phyloP scores from a whole-genome alignment of 2,113 vertebrate species.

The Synchiropus splendidus region DNA sequence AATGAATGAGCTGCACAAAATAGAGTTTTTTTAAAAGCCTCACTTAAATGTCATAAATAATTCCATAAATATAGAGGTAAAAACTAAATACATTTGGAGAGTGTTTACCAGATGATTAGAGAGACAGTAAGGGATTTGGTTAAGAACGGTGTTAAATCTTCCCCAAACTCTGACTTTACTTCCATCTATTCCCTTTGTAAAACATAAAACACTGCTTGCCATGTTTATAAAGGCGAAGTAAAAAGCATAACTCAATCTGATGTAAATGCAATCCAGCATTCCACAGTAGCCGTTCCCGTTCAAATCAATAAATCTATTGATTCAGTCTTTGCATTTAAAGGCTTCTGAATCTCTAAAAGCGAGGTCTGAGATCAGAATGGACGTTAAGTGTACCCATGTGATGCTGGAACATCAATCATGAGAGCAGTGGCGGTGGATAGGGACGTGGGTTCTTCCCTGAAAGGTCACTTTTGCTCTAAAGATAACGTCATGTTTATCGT shows the following conservation, averaged over 20 bases:
- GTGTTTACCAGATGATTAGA: no score
- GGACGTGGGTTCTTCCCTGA: conserved; percentile 3
- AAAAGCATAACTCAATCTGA: neutral
- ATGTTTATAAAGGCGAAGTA: no score
- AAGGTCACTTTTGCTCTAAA: conserved; percentile 20
- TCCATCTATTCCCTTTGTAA: no score
- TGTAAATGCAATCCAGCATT: conserved; percentile 14
- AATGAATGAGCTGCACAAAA: no score
- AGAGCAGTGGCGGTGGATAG: conserved; percentile 1
- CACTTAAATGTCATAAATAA: no score
- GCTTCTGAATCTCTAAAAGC: conserved; percentile 9
- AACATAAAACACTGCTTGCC: no score
- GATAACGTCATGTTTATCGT: neutral
- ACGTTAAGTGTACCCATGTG: neutral
- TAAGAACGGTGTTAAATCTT: no score
- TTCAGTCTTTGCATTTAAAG: conserved; percentile 19
- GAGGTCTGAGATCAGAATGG: conserved; percentile 2
- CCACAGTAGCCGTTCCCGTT: conserved; percentile 1
- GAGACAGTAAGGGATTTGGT: no score
- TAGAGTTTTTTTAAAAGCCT: no score
- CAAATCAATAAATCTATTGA: conserved; percentile 27
- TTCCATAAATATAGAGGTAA: no score
- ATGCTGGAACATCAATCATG: conserved; percentile 5
- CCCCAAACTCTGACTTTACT: no score
- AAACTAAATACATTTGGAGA: no score